These are phyloP conservation scores for Apoda limacodes DNA, from an alignment of 2,888 invertebrate species.

Conservation along the genomic window DNA sequence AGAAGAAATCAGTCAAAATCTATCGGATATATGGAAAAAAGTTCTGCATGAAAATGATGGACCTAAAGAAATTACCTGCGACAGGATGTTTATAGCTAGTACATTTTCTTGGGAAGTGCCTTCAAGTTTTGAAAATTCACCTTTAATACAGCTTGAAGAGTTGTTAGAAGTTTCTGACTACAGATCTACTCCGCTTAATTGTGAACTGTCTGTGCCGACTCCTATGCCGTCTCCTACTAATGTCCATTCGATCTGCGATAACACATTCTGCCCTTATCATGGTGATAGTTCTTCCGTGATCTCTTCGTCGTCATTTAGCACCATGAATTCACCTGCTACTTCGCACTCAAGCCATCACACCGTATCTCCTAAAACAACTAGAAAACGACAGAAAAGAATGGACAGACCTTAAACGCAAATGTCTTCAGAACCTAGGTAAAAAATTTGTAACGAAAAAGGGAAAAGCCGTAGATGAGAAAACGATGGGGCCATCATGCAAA, in stretches of 20 bases:
- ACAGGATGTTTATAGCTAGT: slow-evolving; percentile 10
- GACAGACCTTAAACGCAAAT: slow-evolving; percentile 16
- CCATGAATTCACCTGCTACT: slow-evolving; percentile 3
- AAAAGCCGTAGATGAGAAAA: slow-evolving; percentile 13
- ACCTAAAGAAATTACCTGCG: slow-evolving; percentile 13
- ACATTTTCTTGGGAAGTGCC: slow-evolving; percentile 12
- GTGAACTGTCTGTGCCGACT: slow-evolving; percentile 13
- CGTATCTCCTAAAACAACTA: slow-evolving; percentile 1
- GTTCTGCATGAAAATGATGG: no score
- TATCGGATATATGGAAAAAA: no score
- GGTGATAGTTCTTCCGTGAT: slow-evolving; percentile 2
- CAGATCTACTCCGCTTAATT: slow-evolving; percentile 11
- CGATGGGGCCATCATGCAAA: slow-evolving; percentile 12
- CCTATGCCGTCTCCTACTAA: slow-evolving; percentile 15
- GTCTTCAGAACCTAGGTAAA: slow-evolving; percentile 16
- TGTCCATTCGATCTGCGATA: slow-evolving; percentile 9
- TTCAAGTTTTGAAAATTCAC: slow-evolving; percentile 13
- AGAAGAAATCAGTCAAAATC: no score
- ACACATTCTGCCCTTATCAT: slow-evolving; percentile 6
- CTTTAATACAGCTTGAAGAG: slow-evolving; percentile 10
- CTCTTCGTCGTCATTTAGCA: slow-evolving; percentile 4
- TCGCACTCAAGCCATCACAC: slow-evolving; percentile 2
- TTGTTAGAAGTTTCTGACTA: slow-evolving; percentile 7
- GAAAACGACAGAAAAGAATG: slow-evolving; percentile 12
- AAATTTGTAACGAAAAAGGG: slow-evolving; percentile 14